phyloP scores from a whole-genome alignment of 1,140 invertebrate species.

The Pogonomyrmex barbatus region DNA sequence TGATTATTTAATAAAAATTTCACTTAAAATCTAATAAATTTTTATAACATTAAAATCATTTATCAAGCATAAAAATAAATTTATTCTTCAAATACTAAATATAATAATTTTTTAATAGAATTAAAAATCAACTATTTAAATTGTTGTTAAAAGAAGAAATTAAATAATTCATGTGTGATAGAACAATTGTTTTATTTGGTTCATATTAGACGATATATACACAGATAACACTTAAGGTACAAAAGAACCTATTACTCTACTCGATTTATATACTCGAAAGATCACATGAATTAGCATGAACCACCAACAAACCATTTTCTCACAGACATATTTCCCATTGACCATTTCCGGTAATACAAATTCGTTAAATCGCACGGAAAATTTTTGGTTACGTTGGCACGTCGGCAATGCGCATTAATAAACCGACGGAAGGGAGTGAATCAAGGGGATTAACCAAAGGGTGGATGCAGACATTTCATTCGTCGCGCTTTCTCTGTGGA shows the following conservation, averaged over 20 bases:
- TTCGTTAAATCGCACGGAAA: constrained; percentile 75
- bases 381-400: constrained; percentile 72
- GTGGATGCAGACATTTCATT: constrained; percentile 61
- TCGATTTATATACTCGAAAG: neutral
- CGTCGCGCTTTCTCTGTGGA: constrained; percentile 47
- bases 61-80: no score
- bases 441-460: constrained; percentile 50
- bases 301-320: neutral
- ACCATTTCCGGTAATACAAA: constrained; percentile 69
- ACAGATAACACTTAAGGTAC: neutral
- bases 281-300: neutral
- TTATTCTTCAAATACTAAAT: no score
- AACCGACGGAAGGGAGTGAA: constrained; percentile 71
- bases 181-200: no score
- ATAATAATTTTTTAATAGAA: no score
- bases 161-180: no score
- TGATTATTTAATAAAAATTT: no score
- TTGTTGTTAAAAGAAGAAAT: no score
- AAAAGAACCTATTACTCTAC: neutral
- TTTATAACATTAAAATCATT: no score
- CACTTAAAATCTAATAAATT: no score
- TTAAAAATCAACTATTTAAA: no score
- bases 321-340: neutral
- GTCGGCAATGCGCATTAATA: constrained; percentile 74
- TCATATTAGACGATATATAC: no score